Evolutionary conservation across 2,888 invertebrate genomes (phyloP), one percentile per base, ranked within the genome.

Genomic region (Philhelius pedissequus): DNA sequence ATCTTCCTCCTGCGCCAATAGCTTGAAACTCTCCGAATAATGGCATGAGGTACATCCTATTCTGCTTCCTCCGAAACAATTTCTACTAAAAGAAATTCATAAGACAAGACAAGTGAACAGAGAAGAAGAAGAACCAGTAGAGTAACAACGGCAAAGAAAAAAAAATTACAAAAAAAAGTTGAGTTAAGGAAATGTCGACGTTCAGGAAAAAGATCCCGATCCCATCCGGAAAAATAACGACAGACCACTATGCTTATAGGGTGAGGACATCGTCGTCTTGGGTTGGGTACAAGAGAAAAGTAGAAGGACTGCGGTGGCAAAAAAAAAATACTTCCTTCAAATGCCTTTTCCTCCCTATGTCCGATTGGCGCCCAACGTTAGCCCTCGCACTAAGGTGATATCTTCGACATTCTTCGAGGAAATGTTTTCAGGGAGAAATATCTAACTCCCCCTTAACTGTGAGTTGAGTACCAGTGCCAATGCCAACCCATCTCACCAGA

Each of bases 141-240:
- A 2, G n/a, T n/a, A 45, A 20, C 18, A 45, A 20, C 18, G 20
- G 11, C 18, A 30, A 73, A n/a, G n/a, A n/a, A n/a, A n/a, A n/a
- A n/a, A n/a, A n/a, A n/a, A n/a, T n/a, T n/a, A n/a, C n/a, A n/a
- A 60, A 64, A 74, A 45, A 32, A 32, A 27, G 35, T 18, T 7
- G 43, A 66, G 18, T 11, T 27, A 60, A 58, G 54, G 43, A 79
- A 66, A 58, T 70, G 64, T 84, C 79, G 75, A 71, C 74, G 78
- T 83, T 62, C 69, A 74, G 82, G 45, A 78, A 77, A n/a, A 35
- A 74, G 79, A 79, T 84, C 84, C 80, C 84, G 76, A 79, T 76
- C 71, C 84, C 71, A 71, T 68, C 80, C 71, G 84, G 71, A 76
- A 80, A 80, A 84, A 80, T 76, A 84, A 75, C 84, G 71, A 80